These are phyloP conservation scores for Adelges cooleyi DNA, from an alignment of 1,140 invertebrate genomes.

Conservation along the genomic window DNA sequence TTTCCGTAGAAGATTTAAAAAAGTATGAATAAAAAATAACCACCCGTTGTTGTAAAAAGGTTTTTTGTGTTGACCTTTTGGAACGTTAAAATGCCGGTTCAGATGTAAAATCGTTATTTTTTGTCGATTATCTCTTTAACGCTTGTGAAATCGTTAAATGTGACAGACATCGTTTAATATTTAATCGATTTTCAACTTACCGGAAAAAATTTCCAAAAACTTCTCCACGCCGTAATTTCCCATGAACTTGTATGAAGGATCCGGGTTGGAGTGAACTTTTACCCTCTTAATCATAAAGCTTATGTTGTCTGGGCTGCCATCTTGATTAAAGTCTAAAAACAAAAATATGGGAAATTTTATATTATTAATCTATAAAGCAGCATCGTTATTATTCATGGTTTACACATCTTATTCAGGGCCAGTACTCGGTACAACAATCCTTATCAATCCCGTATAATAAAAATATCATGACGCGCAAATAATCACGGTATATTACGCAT, in stretches of 20 bases:
- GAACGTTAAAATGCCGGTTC: constrained; percentile 10
- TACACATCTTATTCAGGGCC: too few relatives aligned
- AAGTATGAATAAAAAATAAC: neutral
- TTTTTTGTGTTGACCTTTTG: constrained; percentile 22
- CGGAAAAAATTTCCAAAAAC: constrained; percentile 84
- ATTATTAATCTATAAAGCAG: too few relatives aligned
- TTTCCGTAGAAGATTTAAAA: constrained; percentile 1
- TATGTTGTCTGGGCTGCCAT: constrained; percentile 81
- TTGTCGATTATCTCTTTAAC: neutral
- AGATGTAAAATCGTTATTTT: constrained; percentile 2
- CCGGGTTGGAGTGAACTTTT: constrained; percentile 78
- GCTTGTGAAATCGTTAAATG: neutral
- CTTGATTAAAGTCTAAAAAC: constrained; percentile 81
- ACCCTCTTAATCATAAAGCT: constrained; percentile 94
- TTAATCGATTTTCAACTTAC: constrained; percentile 41
- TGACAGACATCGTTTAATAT: neutral
- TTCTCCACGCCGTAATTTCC: constrained; percentile 90
- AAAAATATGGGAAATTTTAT: constrained; percentile 31
- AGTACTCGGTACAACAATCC: too few relatives aligned
- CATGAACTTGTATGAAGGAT: constrained; percentile 75
- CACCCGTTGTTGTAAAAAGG: constrained; percentile 7
- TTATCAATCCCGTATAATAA: too few relatives aligned
- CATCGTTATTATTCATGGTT: too few relatives aligned
- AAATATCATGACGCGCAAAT: too few relatives aligned
- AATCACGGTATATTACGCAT: too few relatives aligned